Base-by-base conservation (phyloP, 2,113 vertebrate genomes). In the Gymnarchus niloticus region DNA sequence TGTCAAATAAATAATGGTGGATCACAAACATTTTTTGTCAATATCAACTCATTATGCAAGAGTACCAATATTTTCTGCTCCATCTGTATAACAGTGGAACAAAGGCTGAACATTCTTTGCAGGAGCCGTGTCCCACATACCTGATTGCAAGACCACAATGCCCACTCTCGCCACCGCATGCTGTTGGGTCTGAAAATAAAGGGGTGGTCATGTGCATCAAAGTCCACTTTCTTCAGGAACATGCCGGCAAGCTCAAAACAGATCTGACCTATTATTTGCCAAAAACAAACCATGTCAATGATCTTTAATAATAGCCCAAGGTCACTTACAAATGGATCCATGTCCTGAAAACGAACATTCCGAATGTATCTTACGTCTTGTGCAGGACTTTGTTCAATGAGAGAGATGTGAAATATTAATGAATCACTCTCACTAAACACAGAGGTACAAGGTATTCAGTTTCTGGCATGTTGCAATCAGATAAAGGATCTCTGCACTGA, bases 321-420 rank as follows among this genome's bases (percentile, higher is more conserved):
- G 57, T 37, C 88, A 92, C 93, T 92, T 89, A 93, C 93, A 84
- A 82, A 56, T 87, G 83, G 51, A 3, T 87, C 86, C 83, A 90
- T 91, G 87, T 86, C 83, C 54, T 78, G 76, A 80, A 85, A 51
- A 23, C 10, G 84, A 48, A 54, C 12, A 81, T 25, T 12, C 54
- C 57, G 76, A n/a, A 28, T 44, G 82, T 84, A 80, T 89, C 37
- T 49, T 17, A 17, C 78, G 83, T 85, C 82, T 49, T 41, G n/a
- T 23, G 17, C 12, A 76, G 85, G n/a, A 44, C 56, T 56, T 65
- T 90, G 65, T 90, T 89, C 77, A 23, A 87, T 93, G 91, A 88
- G 92, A 87, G 14, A 9, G 48, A 0, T 0, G 69, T 94, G 44
- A 91, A 93, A 89, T 90, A 93, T 92, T 91, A 73, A 94, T 87